Evolutionary conservation across 2,797 vertebrate species (phyloP).

Genomic region (Limosa lapponica): DNA sequence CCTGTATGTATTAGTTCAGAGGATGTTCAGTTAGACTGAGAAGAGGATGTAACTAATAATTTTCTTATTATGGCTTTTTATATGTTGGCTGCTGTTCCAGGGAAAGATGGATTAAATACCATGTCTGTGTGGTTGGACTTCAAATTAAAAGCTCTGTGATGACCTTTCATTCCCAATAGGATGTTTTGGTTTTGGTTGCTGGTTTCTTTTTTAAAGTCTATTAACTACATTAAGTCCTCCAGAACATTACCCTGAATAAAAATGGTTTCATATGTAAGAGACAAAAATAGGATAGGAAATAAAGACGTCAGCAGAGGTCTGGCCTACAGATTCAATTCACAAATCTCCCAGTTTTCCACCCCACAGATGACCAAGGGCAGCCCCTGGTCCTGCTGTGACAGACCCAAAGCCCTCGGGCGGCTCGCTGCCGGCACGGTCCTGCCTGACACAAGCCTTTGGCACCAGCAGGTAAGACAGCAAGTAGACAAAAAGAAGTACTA

Average conservation of each 20-base stretch:
- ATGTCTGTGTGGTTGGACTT: background rate
- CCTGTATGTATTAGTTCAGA: background rate
- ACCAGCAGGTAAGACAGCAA: background rate
- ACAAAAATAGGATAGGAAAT: background rate
- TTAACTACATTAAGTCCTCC: slow-evolving; percentile 7
- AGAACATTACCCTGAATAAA: background rate
- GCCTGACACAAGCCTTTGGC: fast-evolving
- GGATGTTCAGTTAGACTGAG: background rate
- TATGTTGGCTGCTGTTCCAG: background rate
- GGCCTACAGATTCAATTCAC: background rate
- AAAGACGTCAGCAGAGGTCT: background rate
- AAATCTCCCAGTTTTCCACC: background rate
- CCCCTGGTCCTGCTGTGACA: background rate
- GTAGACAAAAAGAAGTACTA: background rate
- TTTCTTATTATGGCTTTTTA: slow-evolving; percentile 7
- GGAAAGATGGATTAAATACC: slow-evolving; percentile 13
- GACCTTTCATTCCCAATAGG: slow-evolving; percentile 4
- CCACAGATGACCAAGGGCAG: background rate
- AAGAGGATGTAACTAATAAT: background rate
- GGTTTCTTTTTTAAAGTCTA: background rate
- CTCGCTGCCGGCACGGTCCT: background rate
- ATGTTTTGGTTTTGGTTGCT: background rate
- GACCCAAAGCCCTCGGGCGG: background rate
- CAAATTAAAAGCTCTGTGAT: slow-evolving; percentile 43
- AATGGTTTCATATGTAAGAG: background rate